A percentile compares a stretch with the other conserved stretches of the same genome.
These are phyloP conservation scores for Oostethus manadensis DNA, from an alignment of 2,113 vertebrate genomes.

Conservation along the genomic window DNA sequence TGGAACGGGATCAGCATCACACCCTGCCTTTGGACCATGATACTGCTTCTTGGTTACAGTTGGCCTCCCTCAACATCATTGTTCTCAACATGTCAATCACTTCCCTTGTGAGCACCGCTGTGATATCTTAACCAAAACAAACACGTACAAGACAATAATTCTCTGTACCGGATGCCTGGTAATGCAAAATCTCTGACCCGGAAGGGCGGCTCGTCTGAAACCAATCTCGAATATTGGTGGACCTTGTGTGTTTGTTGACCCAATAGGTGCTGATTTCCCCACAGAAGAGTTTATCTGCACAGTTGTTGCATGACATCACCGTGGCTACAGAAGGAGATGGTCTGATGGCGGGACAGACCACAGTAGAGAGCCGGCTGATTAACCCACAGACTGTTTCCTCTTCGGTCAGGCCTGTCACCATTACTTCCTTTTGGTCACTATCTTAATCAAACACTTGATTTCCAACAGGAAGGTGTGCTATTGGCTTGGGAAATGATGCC, in stretches of 20 bases:
- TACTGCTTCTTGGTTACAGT: constrained; percentile 42
- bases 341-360: constrained; percentile 44
- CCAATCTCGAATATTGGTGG: constrained; percentile 68
- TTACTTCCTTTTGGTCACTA: constrained; percentile 77
- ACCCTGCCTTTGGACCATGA: constrained; percentile 10
- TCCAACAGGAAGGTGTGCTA: constrained; percentile 66
- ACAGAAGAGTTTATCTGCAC: constrained; percentile 62
- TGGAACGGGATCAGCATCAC: constrained; percentile 21
- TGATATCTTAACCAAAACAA: constrained; percentile 68
- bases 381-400: constrained; percentile 61
- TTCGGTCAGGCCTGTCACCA: constrained; percentile 66
- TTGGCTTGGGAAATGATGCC: constrained; percentile 34
- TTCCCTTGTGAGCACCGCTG: constrained; percentile 59
- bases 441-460: constrained; percentile 77
- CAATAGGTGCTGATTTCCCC: constrained; percentile 69
- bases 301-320: constrained; percentile 68
- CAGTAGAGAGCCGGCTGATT: constrained; percentile 49
- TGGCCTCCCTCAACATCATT: constrained; percentile 52
- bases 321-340: constrained; percentile 50
- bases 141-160: constrained; percentile 63
- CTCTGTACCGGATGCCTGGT: constrained; percentile 63
- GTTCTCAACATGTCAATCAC: constrained; percentile 44
- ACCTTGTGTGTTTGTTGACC: constrained; percentile 69
- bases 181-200: constrained; percentile 53
- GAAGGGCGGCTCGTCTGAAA: constrained; percentile 50